Conservation (phyloP, 2,113 vertebrate species). For the Macaca mulatta region DNA sequence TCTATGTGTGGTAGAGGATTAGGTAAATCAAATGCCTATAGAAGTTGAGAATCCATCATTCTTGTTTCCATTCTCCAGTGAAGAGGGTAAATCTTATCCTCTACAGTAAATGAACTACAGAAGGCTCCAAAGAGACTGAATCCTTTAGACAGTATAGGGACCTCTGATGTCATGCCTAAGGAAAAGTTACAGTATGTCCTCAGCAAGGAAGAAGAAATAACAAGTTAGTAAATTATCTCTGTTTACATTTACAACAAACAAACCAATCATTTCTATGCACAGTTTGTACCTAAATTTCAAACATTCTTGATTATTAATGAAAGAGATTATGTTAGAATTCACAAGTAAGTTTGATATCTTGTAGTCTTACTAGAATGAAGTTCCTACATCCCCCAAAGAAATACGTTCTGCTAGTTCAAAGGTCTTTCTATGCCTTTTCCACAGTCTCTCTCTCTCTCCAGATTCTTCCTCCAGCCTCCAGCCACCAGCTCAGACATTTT, state of each 20-base stretch:
- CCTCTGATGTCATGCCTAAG: background rate
- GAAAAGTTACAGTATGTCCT: background rate
- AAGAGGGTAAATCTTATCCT: background rate
- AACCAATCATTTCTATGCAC: background rate
- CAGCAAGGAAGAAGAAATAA: background rate
- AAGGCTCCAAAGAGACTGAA: background rate
- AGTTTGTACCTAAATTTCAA: background rate
- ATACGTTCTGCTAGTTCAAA: background rate
- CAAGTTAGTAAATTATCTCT: background rate
- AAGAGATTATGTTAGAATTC: slow-evolving; percentile 6
- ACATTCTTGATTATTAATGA: background rate
- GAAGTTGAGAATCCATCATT: background rate
- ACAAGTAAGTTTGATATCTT: background rate
- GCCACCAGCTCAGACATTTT: background rate
- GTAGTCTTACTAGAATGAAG: background rate
- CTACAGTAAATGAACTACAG: slow-evolving; percentile 13
- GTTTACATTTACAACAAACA: background rate
- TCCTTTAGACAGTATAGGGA: background rate
- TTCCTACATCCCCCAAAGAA: background rate
- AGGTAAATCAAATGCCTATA: slow-evolving; percentile 12
- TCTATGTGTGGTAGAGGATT: background rate
- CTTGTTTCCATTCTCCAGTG: background rate
- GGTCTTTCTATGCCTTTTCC: background rate
- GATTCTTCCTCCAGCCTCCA: background rate
- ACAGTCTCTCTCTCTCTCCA: background rate